Percentiles rank a stretch among this genome's conserved stretches.
Evolutionary conservation across 2,797 vertebrate genomes (phyloP).

Genomic region (Paguma larvata): DNA sequence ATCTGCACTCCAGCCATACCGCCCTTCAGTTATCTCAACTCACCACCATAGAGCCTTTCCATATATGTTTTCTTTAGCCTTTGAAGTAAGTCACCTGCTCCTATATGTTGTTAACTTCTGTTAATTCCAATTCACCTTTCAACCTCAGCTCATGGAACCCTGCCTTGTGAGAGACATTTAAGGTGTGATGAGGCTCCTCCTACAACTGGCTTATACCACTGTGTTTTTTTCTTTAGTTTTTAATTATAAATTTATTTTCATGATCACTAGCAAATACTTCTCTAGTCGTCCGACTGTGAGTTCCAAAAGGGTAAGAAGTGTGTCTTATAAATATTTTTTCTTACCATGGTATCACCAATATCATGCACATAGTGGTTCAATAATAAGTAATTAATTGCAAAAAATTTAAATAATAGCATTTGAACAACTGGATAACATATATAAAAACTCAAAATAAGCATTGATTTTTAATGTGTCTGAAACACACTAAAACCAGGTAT

Average conservation of each 20-base stretch:
- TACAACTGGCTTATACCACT: neutral
- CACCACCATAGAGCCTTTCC: neutral
- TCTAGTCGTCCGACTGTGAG: neutral
- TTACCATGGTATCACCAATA: neutral
- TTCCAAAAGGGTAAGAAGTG: neutral
- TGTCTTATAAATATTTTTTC: neutral
- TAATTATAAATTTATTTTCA: slow-evolving; percentile 29
- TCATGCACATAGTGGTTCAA: neutral
- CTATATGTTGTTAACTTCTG: neutral
- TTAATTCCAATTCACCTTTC: neutral
- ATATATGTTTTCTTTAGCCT: neutral
- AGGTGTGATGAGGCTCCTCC: neutral
- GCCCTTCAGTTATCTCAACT: too few species aligned
- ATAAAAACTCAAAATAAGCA: neutral
- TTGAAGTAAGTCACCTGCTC: neutral
- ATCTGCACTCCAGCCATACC: neutral
- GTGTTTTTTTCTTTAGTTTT: neutral
- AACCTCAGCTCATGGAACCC: neutral
- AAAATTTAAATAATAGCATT: neutral
- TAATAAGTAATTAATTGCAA: slow-evolving; percentile 26
- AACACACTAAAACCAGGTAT: neutral
- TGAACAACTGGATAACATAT: neutral
- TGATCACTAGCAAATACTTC: slow-evolving; percentile 22
- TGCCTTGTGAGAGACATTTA: neutral
- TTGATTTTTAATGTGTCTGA: neutral